Conservation (phyloP, 2,113 vertebrate species). For the Meriones unguiculatus region DNA sequence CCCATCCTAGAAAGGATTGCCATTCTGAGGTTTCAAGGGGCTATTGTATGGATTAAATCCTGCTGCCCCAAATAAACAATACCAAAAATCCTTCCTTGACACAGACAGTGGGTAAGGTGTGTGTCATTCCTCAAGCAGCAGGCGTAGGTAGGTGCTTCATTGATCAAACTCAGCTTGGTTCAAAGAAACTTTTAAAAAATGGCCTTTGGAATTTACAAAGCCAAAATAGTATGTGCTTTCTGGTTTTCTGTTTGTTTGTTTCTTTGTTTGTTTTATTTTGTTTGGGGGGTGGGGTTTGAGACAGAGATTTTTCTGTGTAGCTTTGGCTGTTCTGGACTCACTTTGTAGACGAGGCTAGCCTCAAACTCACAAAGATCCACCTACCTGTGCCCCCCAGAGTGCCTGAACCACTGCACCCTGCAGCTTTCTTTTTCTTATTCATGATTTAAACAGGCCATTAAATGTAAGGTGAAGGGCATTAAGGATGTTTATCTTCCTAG, state of each 20-base stretch:
- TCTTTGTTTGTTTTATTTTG: too few relatives aligned
- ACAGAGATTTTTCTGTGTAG: too few relatives aligned
- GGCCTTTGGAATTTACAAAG: not conserved
- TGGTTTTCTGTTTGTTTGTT: not conserved
- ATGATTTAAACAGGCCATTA: slow-evolving; percentile 32
- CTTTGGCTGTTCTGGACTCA: too few relatives aligned
- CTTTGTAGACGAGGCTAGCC: too few relatives aligned
- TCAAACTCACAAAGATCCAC: too few relatives aligned
- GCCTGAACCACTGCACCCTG: too few relatives aligned
- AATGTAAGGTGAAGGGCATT: not conserved
- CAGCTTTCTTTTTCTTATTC: not conserved
- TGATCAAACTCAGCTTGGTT: not conserved
- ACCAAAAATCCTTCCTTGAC: not conserved
- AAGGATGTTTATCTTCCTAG: slow-evolving; percentile 39
- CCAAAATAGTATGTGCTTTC: not conserved
- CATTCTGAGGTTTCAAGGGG: slow-evolving; percentile 65
- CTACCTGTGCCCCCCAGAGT: too few relatives aligned
- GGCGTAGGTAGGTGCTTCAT: not conserved
- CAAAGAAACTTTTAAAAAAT: slow-evolving; percentile 5
- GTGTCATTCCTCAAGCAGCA: not conserved
- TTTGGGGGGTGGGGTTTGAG: too few relatives aligned
- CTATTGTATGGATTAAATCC: slow-evolving; percentile 23
- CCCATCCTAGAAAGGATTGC: slow-evolving; percentile 30
- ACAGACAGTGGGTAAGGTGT: not conserved
- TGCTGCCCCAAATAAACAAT: slow-evolving; percentile 15